Evolutionary conservation across 1,140 invertebrate species (phyloP).

Genomic region (Holcopasites calliopsidis): DNA sequence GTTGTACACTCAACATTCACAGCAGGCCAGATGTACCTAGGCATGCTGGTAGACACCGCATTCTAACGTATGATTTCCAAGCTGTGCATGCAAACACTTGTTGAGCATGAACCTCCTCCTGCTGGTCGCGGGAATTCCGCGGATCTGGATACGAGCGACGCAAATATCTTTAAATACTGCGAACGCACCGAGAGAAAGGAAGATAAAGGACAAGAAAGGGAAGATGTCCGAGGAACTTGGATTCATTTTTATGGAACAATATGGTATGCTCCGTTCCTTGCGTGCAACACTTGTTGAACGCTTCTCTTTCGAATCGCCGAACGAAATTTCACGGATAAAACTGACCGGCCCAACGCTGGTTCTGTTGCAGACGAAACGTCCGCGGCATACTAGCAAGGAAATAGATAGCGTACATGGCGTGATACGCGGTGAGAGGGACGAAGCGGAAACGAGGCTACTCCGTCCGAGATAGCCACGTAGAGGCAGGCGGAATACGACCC

Average conservation of each 20-base stretch:
- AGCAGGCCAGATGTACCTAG: conserved; percentile 8
- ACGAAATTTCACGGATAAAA: conserved; percentile 39
- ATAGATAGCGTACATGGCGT: conserved; percentile 57
- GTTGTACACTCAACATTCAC: not conserved
- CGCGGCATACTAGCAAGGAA: conserved; percentile 44
- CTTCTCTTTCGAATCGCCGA: not conserved
- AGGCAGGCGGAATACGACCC: conserved; percentile 63
- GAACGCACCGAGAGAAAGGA: too few relatives aligned
- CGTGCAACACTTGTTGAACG: conserved; percentile 39
- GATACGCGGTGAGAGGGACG: conserved; percentile 53
- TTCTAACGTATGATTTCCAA: conserved; percentile 14
- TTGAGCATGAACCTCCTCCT: not conserved
- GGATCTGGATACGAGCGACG: too few relatives aligned
- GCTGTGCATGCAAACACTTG: conserved; percentile 18
- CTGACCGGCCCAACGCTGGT: conserved; percentile 44
- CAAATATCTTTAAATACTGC: too few relatives aligned
- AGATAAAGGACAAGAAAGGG: too few relatives aligned
- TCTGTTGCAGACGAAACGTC: conserved; percentile 41
- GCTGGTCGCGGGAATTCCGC: not conserved
- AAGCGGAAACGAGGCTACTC: conserved; percentile 59
- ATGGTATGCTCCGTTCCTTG: conserved; percentile 2
- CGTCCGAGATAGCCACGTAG: conserved; percentile 51
- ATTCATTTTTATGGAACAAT: too few relatives aligned
- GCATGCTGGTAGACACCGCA: not conserved
- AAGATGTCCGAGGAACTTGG: too few relatives aligned